These are phyloP conservation scores for Sebastes diaconus DNA, from an alignment of 2,797 vertebrate species.

Conservation along the genomic window DNA sequence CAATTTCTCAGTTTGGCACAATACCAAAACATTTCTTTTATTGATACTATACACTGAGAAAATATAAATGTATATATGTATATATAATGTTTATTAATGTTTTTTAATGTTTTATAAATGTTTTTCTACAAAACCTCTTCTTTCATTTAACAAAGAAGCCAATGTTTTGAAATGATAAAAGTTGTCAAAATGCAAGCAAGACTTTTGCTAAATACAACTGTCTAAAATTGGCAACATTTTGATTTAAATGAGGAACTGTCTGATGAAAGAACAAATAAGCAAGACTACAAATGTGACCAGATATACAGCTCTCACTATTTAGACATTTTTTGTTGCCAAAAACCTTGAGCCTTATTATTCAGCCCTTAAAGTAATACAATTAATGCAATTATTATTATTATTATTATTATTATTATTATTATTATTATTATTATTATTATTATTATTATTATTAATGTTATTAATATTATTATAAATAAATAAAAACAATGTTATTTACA, in stretches of 20 bases:
- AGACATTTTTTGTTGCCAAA: background rate
- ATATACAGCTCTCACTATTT: background rate
- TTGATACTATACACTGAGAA: background rate
- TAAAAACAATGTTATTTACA: background rate
- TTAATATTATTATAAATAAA: too few species aligned
- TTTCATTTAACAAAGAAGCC: background rate
- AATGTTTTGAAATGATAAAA: background rate
- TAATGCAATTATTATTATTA: background rate
- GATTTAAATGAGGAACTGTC: background rate
- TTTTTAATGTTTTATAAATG: background rate
- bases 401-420: background rate
- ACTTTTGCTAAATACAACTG: background rate
- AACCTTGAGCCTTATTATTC: background rate
- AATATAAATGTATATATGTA: background rate
- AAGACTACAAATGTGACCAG: background rate
- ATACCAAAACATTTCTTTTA: background rate
- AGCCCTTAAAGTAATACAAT: background rate
- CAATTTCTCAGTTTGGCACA: background rate
- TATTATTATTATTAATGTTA: background rate
- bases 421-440: background rate
- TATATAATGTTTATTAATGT: too few species aligned
- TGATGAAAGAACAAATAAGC: background rate
- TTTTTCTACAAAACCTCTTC: background rate
- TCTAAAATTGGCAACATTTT: background rate
- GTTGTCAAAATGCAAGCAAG: background rate